Evolutionary conservation across 2,888 invertebrate genomes (phyloP), one percentile per base, ranked within the genome.

Genomic region (Protonemura montana): DNA sequence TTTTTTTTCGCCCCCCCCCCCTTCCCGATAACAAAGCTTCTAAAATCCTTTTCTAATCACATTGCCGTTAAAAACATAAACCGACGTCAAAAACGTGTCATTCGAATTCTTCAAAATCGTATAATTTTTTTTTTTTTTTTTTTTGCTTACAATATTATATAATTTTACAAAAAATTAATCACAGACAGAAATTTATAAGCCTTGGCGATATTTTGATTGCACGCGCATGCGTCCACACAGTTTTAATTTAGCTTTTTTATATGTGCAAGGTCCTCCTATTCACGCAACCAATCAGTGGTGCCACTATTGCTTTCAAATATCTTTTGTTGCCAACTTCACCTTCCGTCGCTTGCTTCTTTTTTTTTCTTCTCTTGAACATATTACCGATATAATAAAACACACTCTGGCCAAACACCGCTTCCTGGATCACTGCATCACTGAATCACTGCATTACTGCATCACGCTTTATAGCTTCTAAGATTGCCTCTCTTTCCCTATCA

Each of bases 111-210:
- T 59, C 16, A 59, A 59, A 59, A 59, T 59, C 59, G 59, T 59
- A 59, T 59, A 5, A 41, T 41, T 41, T 41, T 41, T 41, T 41
- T 41, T 41, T 41, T 5, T 82, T 87, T 41, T 87, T 59, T 59
- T 59, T 59, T 10, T 85, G 85, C 29, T 87, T 86, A 83, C 78
- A 85, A 87, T 86, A n/a, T n/a, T n/a, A n/a, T 81, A 84, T 84
- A 76, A 59, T 59, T 84, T 84, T 59, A 27, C 59, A 84, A 82
- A 82, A 85, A 86, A 87, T 86, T 86, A 87, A 87, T 83, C 85
- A 87, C 86, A 86, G 86, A 87, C 87, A 87, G 87, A 86, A 86
- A 86, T 85, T 82, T 86, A 87, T 82, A 87, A 87, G 86, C 86
- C 78, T 87, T 83, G 35, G 85, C 81, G 86, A 85, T 78, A 35